A percentile compares a stretch with the other conserved stretches of the same genome.
Evolutionary conservation across 2,888 invertebrate species (phyloP).

Genomic region (Ernsta delagoae): DNA sequence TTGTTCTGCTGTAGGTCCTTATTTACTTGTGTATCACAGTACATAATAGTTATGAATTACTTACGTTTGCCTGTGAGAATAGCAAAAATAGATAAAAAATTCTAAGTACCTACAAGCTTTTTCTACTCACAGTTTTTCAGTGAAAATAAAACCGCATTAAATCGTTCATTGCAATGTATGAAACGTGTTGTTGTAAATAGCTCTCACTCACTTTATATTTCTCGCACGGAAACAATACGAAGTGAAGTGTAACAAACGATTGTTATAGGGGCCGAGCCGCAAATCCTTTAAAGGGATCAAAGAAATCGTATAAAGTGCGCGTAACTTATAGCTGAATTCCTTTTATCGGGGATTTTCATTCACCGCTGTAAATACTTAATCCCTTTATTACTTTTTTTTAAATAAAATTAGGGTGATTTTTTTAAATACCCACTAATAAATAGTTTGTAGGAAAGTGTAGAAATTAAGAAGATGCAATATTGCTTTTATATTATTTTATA

Average conservation of each 20-base stretch:
- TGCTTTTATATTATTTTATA: too few species aligned
- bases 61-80: too few species aligned
- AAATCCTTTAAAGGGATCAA: slow-evolving; percentile 26
- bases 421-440: too few species aligned
- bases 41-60: too few species aligned
- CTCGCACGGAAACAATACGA: slow-evolving; percentile 7
- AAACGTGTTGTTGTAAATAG: not conserved
- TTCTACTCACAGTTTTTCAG: not conserved
- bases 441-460: too few species aligned
- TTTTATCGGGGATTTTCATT: slow-evolving; percentile 15
- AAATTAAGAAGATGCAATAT: too few species aligned
- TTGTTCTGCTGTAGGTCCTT: too few species aligned
- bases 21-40: too few species aligned
- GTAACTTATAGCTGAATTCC: slow-evolving; percentile 15
- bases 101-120: too few species aligned
- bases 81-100: not conserved
- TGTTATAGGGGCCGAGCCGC: slow-evolving; percentile 33
- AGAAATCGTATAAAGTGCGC: slow-evolving; percentile 23
- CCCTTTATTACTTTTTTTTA: not conserved
- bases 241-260: slow-evolving; percentile 21
- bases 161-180: not conserved
- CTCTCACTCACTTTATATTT: slow-evolving; percentile 10
- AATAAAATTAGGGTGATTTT: not conserved
- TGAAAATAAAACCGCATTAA: not conserved
- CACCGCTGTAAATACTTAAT: slow-evolving; percentile 1